These are phyloP conservation scores for Sebastes umbrosus DNA, from an alignment of 2,797 vertebrate genomes.

Conservation along the genomic window DNA sequence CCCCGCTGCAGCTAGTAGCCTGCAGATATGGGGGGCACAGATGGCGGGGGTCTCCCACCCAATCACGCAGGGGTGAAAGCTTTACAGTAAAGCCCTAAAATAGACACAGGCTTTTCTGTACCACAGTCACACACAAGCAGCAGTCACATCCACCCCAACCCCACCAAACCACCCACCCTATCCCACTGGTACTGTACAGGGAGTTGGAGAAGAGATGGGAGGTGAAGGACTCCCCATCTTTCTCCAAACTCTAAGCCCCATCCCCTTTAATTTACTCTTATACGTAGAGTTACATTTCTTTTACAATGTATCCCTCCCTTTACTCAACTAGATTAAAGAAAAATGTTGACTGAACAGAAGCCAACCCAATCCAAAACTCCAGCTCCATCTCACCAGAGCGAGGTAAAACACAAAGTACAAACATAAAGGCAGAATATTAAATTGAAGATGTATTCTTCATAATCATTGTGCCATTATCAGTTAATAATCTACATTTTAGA, in stretches of 20 bases:
- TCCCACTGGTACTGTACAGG: slow-evolving; percentile 48
- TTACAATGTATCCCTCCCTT: slow-evolving; percentile 20
- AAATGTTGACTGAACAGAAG: slow-evolving; percentile 44
- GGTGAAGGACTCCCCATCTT: slow-evolving; percentile 49
- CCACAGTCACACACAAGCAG: slow-evolving; percentile 99
- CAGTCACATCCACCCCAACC: slow-evolving; percentile 85
- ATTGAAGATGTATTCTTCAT: slow-evolving; percentile 1
- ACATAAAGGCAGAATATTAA: slow-evolving; percentile 37
- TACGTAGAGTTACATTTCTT: neutral
- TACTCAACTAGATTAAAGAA: slow-evolving; percentile 33
- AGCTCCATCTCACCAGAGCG: slow-evolving; percentile 55
- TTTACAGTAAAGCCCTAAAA: slow-evolving; percentile 99
- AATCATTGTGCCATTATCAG: slow-evolving; percentile 31
- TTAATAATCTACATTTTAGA: slow-evolving; percentile 18
- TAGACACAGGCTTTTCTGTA: slow-evolving; percentile 99
- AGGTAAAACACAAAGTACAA: slow-evolving; percentile 35
- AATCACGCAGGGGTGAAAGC: slow-evolving; percentile 99
- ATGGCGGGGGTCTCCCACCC: slow-evolving; percentile 98
- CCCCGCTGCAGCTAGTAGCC: slow-evolving; percentile 99
- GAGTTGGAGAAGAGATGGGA: slow-evolving; percentile 56
- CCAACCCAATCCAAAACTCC: slow-evolving; percentile 44
- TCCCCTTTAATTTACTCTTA: slow-evolving; percentile 1
- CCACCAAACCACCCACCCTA: slow-evolving; percentile 45
- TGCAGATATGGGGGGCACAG: slow-evolving; percentile 99
- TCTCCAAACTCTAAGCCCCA: slow-evolving; percentile 28